Base-by-base conservation (phyloP, 1,140 invertebrate genomes). In the Homalodisca vitripennis region DNA sequence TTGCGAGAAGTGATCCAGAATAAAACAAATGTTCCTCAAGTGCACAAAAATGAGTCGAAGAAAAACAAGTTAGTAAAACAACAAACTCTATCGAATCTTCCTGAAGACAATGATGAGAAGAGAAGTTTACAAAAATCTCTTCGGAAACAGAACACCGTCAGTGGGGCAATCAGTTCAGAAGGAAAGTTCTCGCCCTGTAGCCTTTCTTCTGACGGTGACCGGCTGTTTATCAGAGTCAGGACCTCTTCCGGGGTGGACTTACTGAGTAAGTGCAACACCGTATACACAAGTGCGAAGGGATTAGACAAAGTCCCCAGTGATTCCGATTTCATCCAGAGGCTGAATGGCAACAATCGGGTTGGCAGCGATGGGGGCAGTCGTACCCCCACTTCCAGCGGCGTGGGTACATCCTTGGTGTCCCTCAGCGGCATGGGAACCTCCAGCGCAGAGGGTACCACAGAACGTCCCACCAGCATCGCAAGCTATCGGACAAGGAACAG, bases 381-480 rank as follows among this genome's bases (percentile, higher is more conserved):
- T 2, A 31, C 22, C 6, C 17, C 22, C 3, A 32, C 62, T 14
- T 67, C 65, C 6, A 67, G 65, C 30, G 65, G 65, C 31, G 65
- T 67, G 29, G 65, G 65, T 2, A 67, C 65, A n/a, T 62, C 68
- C 14, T 30, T 69, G 3, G 57, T 64, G 13, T 69, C 68, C 0
- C 29, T 62, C 13, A 64, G 60, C 51, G 57, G 32, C 27, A 24
- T 63, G 13, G 57, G 68, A 0, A 69, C 68, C 1, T 68, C 67
- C 1, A 66, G 63, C 22, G 55, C 55, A 29, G 63, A 66, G 32
- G 63, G 63, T 17, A 66, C 63, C 1, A 46, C 32, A 3, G 63
- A 66, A 27, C 31, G 63, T 1, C 32, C 32, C 6, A 34, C 22
- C 26, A 46, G 32, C 22, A 47, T 67, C 12, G 22, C 48, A 12